Percentiles rank a stretch among this genome's conserved stretches.
Conservation (phyloP, 2,797 vertebrate species). For the Psittacula derbiana region DNA sequence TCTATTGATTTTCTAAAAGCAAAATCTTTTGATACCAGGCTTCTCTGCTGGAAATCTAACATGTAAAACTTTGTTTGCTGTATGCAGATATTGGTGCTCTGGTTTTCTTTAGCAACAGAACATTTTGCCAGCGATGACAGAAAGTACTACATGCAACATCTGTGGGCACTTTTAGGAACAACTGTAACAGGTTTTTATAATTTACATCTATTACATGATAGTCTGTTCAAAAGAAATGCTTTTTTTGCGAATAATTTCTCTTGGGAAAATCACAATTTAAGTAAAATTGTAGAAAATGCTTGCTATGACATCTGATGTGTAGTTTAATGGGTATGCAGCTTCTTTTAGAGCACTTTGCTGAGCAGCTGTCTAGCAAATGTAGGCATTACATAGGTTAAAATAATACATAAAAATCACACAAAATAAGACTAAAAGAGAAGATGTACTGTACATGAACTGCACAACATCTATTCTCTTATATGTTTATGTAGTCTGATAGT, state of each 20-base stretch:
- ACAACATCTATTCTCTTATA: neutral
- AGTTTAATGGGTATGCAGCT: neutral
- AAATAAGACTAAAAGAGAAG: neutral
- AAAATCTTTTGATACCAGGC: neutral
- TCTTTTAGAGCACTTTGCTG: neutral
- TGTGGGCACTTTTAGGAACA: neutral
- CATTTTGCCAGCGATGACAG: neutral
- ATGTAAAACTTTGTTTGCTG: neutral
- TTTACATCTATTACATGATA: neutral
- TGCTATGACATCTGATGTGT: neutral
- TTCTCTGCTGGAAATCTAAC: neutral
- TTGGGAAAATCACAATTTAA: neutral
- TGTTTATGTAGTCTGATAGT: neutral
- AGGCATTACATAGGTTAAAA: neutral
- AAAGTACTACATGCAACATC: neutral
- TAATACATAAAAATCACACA: neutral
- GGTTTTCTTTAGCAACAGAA: neutral
- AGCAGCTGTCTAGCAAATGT: neutral
- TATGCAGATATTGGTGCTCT: neutral
- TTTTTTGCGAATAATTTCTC: neutral
- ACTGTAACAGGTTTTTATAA: neutral
- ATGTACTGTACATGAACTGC: neutral
- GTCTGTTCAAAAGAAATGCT: neutral
- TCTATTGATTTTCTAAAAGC: neutral
- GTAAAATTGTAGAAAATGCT: neutral